Evolutionary conservation across 1,140 invertebrate genomes (phyloP), one percentile per base, ranked within the genome.

Genomic region (Spodoptera litura): DNA sequence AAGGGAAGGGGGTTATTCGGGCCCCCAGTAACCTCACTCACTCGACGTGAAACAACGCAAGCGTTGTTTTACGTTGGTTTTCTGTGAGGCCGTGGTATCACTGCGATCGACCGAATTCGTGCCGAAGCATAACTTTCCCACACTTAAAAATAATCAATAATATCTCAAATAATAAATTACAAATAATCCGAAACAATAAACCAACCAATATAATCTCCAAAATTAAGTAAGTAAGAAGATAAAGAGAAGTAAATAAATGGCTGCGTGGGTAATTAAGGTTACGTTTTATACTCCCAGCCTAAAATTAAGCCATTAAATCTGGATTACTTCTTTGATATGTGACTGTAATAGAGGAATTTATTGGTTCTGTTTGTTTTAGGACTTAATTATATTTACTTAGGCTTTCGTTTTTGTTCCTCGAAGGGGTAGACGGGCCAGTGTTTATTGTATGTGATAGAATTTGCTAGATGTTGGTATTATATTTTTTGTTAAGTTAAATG

Each of bases 161-260:
- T n/a, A n/a, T n/a, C n/a, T n/a, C n/a, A n/a, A n/a, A n/a, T n/a
- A n/a, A 20, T 20, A 20, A 20, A 4, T 38, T 38, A 38, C 0
- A 38, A 5, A 8, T 38, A 5, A 6, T 58, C 20, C 55, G 55
- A 27, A 58, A 58, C 27, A 68, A 51, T 44, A 78, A 58, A 9
- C 38, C 38, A 8, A 44, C 38, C 38, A 44, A 27, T 58, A 25
- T 27, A 8, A 20, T 58, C 20, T 11, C 15, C 20, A 2, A 20
- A 58, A 58, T 58, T 58, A 58, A 58, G 27, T 58, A 58, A 58
- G 55, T 70, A 53, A 80, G 10, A 59, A 61, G 11, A 51, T 61
- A 51, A 35, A 58, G 55, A 15, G n/a, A 55, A n/a, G 53, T 35
- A 49, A 66, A 15, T 66, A 20, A 66, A 66, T 66, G 62, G 49